Base-by-base conservation (phyloP, 2,797 vertebrate species). In the Pagetopsis macropterus region DNA sequence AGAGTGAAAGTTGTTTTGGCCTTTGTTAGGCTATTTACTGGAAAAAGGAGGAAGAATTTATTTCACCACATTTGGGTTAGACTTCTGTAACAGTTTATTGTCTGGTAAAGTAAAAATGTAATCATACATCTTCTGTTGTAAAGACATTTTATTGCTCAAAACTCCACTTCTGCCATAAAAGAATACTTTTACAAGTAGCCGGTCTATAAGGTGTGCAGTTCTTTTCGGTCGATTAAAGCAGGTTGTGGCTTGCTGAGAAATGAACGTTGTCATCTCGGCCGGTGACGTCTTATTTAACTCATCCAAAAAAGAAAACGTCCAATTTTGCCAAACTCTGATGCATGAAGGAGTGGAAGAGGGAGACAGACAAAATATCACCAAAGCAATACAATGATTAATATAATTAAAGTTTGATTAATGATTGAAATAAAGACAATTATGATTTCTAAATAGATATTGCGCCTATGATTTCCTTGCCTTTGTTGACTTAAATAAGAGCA, bases 241-340 rank as follows among this genome's bases (percentile, higher is more conserved):
- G 23, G 82, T 65, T 72, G 23, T 12, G 52, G 44, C 84, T 81
- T 88, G 87, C 59, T 75, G 12, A 65, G 55, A 61, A 27, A 72
- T 55, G 9, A 78, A 68, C 48, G 11, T 2, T 61, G 62, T 81
- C 50, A 67, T 67, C 44, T 75, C 45, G 58, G 62, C 19, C 67
- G 40, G 76, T 70, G 65, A 79, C 52, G 49, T 73, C 45, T 72
- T 33, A 58, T 70, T 71, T 57, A 37, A 81, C 65, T 85, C 50
- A 63, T 52, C 19, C 61, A 63, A 76, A 66, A 62, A 19, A 49
- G 2, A 37, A 37, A 37, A 6, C 6, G 9, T 37, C n/a, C 65
- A 33, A 17, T 31, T 55, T 61, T 69, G 19, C 43, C 11, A 69
- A 79, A 49, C 43, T 74, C 31, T 66, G 52, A 71, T 19, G 41